Percentiles rank a stretch among this genome's conserved stretches.
phyloP scores from a whole-genome alignment of 2,797 vertebrate species.

The Syngnathus acus region DNA sequence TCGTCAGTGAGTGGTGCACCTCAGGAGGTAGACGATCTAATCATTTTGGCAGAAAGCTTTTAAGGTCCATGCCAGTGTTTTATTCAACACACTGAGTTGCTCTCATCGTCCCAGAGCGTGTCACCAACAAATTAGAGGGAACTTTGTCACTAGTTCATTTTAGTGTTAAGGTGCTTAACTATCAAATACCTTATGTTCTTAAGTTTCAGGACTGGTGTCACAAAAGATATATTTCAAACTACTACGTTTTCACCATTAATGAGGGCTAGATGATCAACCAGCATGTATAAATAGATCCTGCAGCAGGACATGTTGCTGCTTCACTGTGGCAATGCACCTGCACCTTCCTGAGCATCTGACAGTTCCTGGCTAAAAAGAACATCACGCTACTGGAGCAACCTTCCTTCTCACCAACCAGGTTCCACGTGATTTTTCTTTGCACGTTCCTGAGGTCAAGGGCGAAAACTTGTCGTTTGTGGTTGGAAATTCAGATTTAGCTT shows the following conservation, averaged over 20 bases:
- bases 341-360: background rate
- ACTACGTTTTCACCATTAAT: background rate
- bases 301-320: too few species aligned
- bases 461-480: background rate
- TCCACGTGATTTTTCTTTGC: background rate
- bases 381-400: background rate
- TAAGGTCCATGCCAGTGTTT: constrained; percentile 40
- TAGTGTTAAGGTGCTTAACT: constrained; percentile 7
- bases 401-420: too few species aligned
- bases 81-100: constrained; percentile 31
- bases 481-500: background rate
- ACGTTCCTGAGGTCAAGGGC: too few species aligned
- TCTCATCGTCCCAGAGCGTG: constrained; percentile 19
- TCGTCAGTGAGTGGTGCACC: constrained; percentile 32
- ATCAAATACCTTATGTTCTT: background rate
- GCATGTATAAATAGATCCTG: too few species aligned
- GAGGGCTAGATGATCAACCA: background rate
- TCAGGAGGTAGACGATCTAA: constrained; percentile 45
- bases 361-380: background rate
- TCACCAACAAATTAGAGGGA: constrained; percentile 19
- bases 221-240: background rate
- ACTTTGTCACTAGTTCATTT: constrained; percentile 10
- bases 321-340: too few species aligned
- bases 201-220: background rate
- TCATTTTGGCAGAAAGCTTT: constrained; percentile 56